Base-by-base conservation (phyloP, 2,113 vertebrate species). In the Pluvianellus socialis region DNA sequence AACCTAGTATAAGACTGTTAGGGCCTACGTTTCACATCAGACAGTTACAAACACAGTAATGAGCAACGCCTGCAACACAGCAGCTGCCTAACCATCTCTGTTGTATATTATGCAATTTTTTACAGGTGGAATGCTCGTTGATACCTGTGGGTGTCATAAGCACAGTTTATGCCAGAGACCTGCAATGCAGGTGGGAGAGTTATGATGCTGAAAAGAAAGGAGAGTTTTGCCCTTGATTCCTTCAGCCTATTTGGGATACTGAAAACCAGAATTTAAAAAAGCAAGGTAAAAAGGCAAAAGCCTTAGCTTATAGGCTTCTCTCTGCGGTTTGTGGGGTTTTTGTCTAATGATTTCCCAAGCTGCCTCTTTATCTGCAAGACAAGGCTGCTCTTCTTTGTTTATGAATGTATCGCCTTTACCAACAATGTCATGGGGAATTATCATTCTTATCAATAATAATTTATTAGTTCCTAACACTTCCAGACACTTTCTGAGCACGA, bases 331-430 rank as follows among this genome's bases (percentile, higher is more conserved):
- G 38, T 28, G 53, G 21, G 2, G 10, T 15, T 73, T 61, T 45
- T 65, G 12, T 82, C 62, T 88, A 62, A 70, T 73, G 55, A 66
- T 96, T 96, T 94, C 90, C 95, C 90, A 84, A 35, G 89, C 47
- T 94, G 52, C 75, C 63, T 68, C 85, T 94, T 83, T 88, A 59
- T 79, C 63, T 91, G 82, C 42, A 83, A 93, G 55, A 63, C 67
- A 83, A 63, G 65, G 40, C 32, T 82, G 52, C 56, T 80, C 7
- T 61, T 92, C 75, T 83, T 77, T 79, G n/a, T 84, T 94, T 88
- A 71, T 40, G 40, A 80, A 59, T n/a, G 47, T 61, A 86, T 86
- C 68, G 77, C 79, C 82, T 79, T 79, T 56, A 80, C 35, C 79
- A 86, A 61, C 72, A 50, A 75, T 32, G 49, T 93, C 59, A 86